Conservation (phyloP, 1,140 invertebrate genomes). For the Habropoda laboriosa region DNA sequence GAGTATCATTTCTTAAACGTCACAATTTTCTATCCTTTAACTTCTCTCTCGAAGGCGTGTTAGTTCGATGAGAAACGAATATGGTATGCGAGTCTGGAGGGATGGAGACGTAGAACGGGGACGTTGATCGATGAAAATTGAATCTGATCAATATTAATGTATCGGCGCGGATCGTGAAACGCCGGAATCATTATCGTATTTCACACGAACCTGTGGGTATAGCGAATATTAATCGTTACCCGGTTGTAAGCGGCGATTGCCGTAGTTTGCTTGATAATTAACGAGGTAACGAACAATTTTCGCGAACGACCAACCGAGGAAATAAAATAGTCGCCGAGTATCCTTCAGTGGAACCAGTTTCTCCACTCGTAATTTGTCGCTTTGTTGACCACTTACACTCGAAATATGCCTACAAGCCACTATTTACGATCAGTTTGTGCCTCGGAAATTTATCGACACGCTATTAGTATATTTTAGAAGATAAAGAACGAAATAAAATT, state of each 20-base stretch:
- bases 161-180: slow-evolving; percentile 24
- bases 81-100: neutral
- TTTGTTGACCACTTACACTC: neutral
- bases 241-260: slow-evolving; percentile 24
- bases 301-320: neutral
- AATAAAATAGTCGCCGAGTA: neutral
- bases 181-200: slow-evolving; percentile 53
- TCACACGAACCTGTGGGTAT: slow-evolving; percentile 19
- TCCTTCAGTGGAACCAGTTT: slow-evolving; percentile 8
- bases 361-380: slow-evolving; percentile 19
- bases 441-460: no score
- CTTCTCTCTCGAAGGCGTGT: neutral
- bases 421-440: no score
- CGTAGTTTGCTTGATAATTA: slow-evolving; percentile 23
- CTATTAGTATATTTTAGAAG: no score
- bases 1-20: neutral
- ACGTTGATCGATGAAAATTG: slow-evolving; percentile 55
- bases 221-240: slow-evolving; percentile 49
- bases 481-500: no score
- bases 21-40: neutral
- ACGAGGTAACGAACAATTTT: slow-evolving; percentile 30
- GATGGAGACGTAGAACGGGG: slow-evolving; percentile 24
- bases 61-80: neutral
- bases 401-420: neutral
- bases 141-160: slow-evolving; percentile 58